Conservation (phyloP, 2,113 vertebrate genomes). For the Heterotis niloticus region DNA sequence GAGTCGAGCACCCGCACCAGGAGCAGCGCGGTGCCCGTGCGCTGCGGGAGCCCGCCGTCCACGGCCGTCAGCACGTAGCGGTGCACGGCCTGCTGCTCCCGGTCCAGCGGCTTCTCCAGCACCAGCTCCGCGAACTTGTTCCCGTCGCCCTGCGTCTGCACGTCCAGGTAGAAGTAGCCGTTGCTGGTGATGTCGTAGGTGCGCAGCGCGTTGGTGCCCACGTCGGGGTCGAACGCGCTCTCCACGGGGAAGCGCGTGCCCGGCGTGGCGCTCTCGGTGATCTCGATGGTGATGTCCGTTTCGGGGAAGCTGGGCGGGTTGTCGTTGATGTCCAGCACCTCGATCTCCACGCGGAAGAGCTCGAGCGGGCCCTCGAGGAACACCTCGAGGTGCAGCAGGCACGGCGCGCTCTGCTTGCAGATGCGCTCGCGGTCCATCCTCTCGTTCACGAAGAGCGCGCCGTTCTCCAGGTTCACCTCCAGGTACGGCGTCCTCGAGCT, state of each 20-base stretch:
- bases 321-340: conserved; percentile 97
- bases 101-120: conserved; percentile 87
- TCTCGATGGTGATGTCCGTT: conserved; percentile 91
- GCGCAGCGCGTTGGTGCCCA: conserved; percentile 89
- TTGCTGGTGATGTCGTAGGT: conserved; percentile 94
- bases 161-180: conserved; percentile 90
- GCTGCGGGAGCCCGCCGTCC: conserved; percentile 85
- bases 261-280: conserved; percentile 92
- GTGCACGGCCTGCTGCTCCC: conserved; percentile 94
- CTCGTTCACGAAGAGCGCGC: conserved; percentile 84
- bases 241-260: conserved; percentile 94
- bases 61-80: conserved; percentile 95
- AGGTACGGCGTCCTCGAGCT: conserved; percentile 88
- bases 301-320: conserved; percentile 90
- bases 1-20: conserved; percentile 92
- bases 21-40: conserved; percentile 92
- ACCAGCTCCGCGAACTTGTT: conserved; percentile 94
- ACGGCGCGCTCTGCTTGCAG: conserved; percentile 84
- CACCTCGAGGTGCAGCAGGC: conserved; percentile 88
- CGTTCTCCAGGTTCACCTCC: conserved; percentile 90
- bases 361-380: conserved; percentile 94
- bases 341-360: conserved; percentile 93
- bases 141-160: conserved; percentile 93
- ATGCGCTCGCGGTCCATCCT: conserved; percentile 92
- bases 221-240: conserved; percentile 95